These are phyloP conservation scores for Vulpes lagopus DNA, from an alignment of 2,113 vertebrate genomes.

Conservation along the genomic window DNA sequence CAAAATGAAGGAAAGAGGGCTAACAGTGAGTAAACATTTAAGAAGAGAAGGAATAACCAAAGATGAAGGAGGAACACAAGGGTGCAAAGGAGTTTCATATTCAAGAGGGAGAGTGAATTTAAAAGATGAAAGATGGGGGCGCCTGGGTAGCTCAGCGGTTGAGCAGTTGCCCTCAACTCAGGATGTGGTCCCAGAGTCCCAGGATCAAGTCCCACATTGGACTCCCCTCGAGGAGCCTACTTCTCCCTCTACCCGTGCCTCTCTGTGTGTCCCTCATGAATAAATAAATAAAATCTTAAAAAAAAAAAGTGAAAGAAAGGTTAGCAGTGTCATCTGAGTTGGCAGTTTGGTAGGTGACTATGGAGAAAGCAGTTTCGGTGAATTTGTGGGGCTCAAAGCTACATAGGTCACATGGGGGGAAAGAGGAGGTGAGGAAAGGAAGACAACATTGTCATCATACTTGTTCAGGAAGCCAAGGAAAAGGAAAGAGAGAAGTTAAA, in stretches of 20 bases:
- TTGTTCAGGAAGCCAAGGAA: not conserved
- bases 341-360: not conserved
- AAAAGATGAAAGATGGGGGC: slow-evolving; percentile 1
- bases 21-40: not conserved
- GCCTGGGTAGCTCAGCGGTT: no score
- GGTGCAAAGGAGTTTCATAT: not conserved
- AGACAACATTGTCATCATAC: not conserved
- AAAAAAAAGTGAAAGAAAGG: not conserved
- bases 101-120: not conserved
- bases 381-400: not conserved
- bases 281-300: no score
- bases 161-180: no score
- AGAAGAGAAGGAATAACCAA: not conserved
- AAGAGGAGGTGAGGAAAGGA: not conserved
- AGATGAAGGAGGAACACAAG: not conserved
- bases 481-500: not conserved
- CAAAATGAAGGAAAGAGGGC: not conserved
- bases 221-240: no score
- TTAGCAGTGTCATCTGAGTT: slow-evolving; percentile 1
- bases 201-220: no score
- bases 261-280: no score
- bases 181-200: no score
- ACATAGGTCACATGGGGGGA: not conserved
- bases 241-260: no score
- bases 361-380: not conserved